Conservation (phyloP, 2,113 vertebrate genomes). For the Desmodus rotundus region DNA sequence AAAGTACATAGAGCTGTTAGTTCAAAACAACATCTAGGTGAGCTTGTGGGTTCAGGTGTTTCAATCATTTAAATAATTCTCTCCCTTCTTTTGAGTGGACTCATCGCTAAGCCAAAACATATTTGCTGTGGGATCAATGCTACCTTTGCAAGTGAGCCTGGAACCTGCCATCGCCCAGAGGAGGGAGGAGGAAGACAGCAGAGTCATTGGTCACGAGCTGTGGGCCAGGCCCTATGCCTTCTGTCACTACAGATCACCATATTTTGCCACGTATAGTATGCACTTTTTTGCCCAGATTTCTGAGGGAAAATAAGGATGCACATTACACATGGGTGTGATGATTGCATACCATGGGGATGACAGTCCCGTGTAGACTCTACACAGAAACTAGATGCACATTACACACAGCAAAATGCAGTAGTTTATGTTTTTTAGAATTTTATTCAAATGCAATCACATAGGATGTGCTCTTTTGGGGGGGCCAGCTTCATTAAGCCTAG, state of each 20-base stretch:
- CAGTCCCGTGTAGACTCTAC: no score
- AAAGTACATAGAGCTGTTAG: conserved; percentile 50
- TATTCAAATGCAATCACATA: neutral
- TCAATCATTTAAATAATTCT: conserved; percentile 67
- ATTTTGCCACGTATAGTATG: no score
- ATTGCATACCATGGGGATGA: no score
- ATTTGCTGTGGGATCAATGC: conserved; percentile 62
- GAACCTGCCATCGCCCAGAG: conserved; percentile 38
- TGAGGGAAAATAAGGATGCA: no score
- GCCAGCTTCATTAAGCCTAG: neutral
- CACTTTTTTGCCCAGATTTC: no score
- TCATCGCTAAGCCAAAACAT: conserved; percentile 57
- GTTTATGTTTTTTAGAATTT: neutral
- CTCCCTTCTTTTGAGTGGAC: conserved; percentile 50
- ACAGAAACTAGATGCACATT: no score
- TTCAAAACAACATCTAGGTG: conserved; percentile 62
- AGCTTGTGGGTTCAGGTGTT: conserved; percentile 65
- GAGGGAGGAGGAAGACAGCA: neutral
- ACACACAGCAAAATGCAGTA: no score
- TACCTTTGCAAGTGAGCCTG: conserved; percentile 66
- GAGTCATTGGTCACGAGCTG: neutral
- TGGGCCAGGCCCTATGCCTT: neutral
- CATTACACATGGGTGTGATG: no score
- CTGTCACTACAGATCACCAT: no score
- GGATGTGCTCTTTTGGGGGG: neutral